These are phyloP conservation scores for Molanna angustata DNA, from an alignment of 2,888 invertebrate species.

Conservation along the genomic window DNA sequence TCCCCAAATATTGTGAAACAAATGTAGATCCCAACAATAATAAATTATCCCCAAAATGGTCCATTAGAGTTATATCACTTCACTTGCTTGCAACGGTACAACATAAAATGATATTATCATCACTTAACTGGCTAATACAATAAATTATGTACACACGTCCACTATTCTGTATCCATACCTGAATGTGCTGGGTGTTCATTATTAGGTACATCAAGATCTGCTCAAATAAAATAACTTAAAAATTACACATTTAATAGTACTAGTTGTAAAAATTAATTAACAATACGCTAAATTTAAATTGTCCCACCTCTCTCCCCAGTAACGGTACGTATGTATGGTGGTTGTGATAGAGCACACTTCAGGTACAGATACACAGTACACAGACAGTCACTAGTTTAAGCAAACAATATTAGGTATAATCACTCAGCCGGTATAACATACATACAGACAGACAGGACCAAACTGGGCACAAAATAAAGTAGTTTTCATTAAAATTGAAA, in stretches of 20 bases:
- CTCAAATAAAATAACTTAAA: not conserved
- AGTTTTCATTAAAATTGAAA: slow-evolving; percentile 11
- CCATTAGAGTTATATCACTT: not conserved
- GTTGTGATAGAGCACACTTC: too few relatives aligned
- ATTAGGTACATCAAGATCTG: not conserved
- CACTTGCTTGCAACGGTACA: not conserved
- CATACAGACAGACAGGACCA: slow-evolving; percentile 6
- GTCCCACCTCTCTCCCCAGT: too few relatives aligned
- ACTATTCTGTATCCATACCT: slow-evolving; percentile 2
- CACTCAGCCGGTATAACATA: too few relatives aligned
- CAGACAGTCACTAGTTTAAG: too few relatives aligned
- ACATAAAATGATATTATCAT: slow-evolving; percentile 8
- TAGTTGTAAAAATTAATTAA: not conserved
- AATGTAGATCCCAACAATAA: slow-evolving; percentile 11
- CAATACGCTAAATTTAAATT: too few relatives aligned
- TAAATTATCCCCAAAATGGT: slow-evolving; percentile 21
- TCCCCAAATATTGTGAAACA: slow-evolving; percentile 10
- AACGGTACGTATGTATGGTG: too few relatives aligned
- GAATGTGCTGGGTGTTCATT: not conserved
- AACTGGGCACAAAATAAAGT: slow-evolving; percentile 25
- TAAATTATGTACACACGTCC: slow-evolving; percentile 6
- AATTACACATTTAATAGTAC: not conserved
- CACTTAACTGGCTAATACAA: slow-evolving; percentile 9
- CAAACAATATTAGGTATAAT: too few relatives aligned
- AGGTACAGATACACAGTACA: too few relatives aligned